Evolutionary conservation across 2,888 invertebrate species (phyloP).

Genomic region (Orthonevra nobilis): DNA sequence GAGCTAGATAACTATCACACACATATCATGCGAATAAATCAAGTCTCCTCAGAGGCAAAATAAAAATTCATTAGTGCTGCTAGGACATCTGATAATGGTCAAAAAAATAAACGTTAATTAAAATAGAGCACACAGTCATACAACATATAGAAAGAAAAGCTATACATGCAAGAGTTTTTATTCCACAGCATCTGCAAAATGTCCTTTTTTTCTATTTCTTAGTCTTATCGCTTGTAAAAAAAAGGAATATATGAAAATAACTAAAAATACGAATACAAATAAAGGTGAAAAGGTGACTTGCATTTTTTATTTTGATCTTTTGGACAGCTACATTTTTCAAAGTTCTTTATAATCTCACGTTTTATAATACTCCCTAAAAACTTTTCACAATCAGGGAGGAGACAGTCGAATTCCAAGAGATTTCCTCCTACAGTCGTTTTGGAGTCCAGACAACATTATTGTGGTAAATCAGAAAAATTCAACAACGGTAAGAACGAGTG

Average conservation of each 20-base stretch:
- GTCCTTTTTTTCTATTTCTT: slow-evolving; percentile 47
- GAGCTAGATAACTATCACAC: slow-evolving; percentile 52
- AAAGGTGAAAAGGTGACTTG: too few relatives aligned
- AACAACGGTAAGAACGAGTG: too few relatives aligned
- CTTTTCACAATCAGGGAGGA: too few relatives aligned
- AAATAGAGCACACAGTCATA: slow-evolving; percentile 17
- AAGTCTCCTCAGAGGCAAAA: slow-evolving; percentile 51
- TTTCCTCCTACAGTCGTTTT: too few relatives aligned
- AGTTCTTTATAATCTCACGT: too few relatives aligned
- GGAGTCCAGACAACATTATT: too few relatives aligned
- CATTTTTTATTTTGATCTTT: too few relatives aligned
- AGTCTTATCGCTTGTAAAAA: slow-evolving; percentile 56
- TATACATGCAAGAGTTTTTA: neutral
- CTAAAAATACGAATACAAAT: slow-evolving; percentile 20
- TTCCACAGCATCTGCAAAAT: slow-evolving; percentile 14
- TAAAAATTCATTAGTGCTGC: slow-evolving; percentile 7
- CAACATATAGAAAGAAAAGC: slow-evolving; percentile 8
- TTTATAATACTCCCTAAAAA: too few relatives aligned
- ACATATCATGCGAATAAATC: slow-evolving; percentile 64
- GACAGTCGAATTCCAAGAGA: too few relatives aligned
- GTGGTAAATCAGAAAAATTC: too few relatives aligned
- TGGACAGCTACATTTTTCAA: too few relatives aligned
- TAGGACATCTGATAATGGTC: neutral
- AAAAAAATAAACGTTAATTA: slow-evolving; percentile 1
- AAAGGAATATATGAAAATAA: slow-evolving; percentile 41